A percentile compares a stretch with the other conserved stretches of the same genome.
Conservation (phyloP, 2,113 vertebrate species). For the Donacobius atricapilla region DNA sequence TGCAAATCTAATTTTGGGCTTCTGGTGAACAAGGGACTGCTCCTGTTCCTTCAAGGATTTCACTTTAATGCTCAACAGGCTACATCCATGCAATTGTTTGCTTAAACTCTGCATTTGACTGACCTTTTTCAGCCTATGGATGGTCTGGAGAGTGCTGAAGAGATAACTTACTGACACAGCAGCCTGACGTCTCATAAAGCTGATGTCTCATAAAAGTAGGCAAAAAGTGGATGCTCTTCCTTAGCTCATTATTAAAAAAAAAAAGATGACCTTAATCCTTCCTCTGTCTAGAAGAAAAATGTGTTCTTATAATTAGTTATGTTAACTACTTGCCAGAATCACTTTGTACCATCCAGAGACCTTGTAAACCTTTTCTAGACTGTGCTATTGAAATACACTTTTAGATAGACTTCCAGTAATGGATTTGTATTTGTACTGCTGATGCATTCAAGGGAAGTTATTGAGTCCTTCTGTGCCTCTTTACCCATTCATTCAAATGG, state of each 20-base stretch:
- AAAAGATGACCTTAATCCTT: not conserved
- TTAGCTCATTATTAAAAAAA: not conserved
- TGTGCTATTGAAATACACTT: not conserved
- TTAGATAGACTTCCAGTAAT: not conserved
- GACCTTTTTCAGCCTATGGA: not conserved
- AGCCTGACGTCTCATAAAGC: not conserved
- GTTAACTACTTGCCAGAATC: not conserved
- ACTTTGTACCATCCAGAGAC: not conserved
- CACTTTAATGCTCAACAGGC: not conserved
- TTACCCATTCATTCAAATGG: not conserved
- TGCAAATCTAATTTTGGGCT: not conserved
- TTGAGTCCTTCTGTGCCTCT: not conserved
- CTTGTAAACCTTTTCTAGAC: conserved; percentile 1
- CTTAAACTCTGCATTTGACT: not conserved
- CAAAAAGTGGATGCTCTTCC: not conserved
- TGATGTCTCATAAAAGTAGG: not conserved
- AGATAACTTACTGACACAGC: not conserved
- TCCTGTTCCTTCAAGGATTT: not conserved
- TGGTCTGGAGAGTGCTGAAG: not conserved
- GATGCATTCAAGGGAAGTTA: not conserved
- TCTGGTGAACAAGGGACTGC: not conserved
- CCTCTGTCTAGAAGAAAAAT: not conserved
- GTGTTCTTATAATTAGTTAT: not conserved
- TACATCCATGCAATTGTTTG: not conserved
- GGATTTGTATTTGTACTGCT: not conserved